phyloP scores from a whole-genome alignment of 1,140 invertebrate genomes.

The Penaeus japonicus region DNA sequence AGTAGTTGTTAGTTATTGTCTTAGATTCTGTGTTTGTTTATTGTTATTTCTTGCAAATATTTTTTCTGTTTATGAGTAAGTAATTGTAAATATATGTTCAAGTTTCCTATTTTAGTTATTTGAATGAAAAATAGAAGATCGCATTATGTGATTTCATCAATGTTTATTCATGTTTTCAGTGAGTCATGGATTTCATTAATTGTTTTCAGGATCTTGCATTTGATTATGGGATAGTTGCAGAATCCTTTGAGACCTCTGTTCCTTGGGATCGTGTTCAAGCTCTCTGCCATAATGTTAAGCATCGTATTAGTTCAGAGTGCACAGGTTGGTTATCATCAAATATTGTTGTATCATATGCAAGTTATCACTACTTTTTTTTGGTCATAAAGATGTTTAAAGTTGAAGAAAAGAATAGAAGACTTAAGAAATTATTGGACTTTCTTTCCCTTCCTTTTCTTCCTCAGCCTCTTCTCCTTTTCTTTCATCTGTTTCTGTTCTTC shows the following conservation, averaged over 20 bases:
- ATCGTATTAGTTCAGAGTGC: slow-evolving; percentile 80
- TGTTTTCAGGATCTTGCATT: slow-evolving; percentile 84
- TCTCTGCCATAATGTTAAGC: slow-evolving; percentile 90
- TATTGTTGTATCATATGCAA: background rate
- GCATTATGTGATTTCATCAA: background rate
- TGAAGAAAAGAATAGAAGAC: too few species aligned
- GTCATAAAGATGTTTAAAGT: background rate
- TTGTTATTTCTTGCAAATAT: background rate
- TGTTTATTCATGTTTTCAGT: background rate
- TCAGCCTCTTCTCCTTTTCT: too few species aligned
- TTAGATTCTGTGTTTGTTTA: slow-evolving; percentile 34
- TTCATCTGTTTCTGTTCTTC: too few species aligned
- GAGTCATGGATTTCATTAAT: background rate
- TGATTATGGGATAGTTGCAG: slow-evolving; percentile 87
- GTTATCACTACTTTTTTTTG: background rate
- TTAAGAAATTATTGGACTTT: too few species aligned
- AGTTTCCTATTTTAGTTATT: background rate
- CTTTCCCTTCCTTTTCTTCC: too few species aligned
- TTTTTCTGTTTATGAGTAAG: background rate
- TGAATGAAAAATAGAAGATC: background rate
- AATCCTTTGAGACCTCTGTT: slow-evolving; percentile 98
- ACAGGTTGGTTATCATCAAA: slow-evolving; percentile 62
- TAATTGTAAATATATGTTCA: background rate
- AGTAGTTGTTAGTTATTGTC: slow-evolving; percentile 61
- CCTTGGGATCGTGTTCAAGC: slow-evolving; percentile 90